Base-by-base conservation (phyloP, 2,113 vertebrate species). In the Mesoclemmys tuberculata region DNA sequence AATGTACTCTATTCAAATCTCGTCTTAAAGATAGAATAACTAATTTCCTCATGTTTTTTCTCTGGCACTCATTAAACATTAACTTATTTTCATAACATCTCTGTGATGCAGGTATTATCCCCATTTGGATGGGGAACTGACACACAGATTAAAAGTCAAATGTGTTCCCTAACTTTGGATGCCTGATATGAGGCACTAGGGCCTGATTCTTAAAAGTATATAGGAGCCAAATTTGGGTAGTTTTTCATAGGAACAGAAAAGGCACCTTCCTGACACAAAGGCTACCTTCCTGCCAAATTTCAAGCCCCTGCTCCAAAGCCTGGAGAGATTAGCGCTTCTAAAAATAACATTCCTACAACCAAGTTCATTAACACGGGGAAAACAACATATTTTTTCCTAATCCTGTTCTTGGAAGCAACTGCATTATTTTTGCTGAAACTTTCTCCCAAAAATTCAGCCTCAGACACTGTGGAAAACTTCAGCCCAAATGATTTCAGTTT, bases 391-490 rank as follows among this genome's bases (percentile, higher is more conserved):
- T 48, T n/a, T 19, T 1, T 58, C 24, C 8, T 74, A 10, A 41
- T 44, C 41, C 26, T 68, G 19, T 51, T 26, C 58, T 27, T 3
- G n/a, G 82, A 83, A 82, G 19, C 8, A 24, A 3, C 4, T 0
- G 7, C 21, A 7, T 52, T n/a, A 24, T 16, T 52, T 12, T 80
- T 19, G 19, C 56, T 78, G 6, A 75, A 64, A n/a, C 0, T n/a
- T n/a, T 1, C 26, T 12, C 80, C 41, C 19, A 6, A 12, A 10
- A 4, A 1, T 1, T 41, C 26, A 79, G 48, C 29, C 8, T 18
- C 46, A n/a, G 35, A 0, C 4, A 4, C 1, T 24, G 44, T 35
- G 49, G 0, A 0, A 87, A 82, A 80, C 74, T 38, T 7, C n/a
- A 26, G 13, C 3, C 46, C 83, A 44, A 75, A 75, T 26, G 11